phyloP scores from a whole-genome alignment of 53 echinoderm and acorn worm species.

The Zoroaster sp. region DNA sequence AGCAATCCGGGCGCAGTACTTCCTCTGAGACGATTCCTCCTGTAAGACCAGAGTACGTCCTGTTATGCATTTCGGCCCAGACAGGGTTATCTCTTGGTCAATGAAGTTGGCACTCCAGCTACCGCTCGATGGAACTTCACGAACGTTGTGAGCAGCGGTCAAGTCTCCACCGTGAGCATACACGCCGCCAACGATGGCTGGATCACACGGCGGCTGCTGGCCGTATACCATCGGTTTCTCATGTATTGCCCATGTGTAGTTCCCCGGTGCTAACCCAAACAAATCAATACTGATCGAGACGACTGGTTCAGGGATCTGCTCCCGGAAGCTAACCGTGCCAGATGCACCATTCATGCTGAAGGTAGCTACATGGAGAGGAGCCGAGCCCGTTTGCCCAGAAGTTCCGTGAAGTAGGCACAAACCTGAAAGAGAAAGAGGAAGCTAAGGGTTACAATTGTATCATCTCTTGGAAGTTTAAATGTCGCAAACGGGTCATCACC shows the following conservation, averaged over 20 bases:
- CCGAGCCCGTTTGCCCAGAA: neutral
- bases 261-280: slow-evolving; percentile 36
- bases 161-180: slow-evolving; percentile 46
- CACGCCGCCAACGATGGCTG: slow-evolving; percentile 56
- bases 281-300: slow-evolving; percentile 20
- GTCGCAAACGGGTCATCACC: too few relatives aligned
- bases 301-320: neutral
- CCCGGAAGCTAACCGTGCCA: slow-evolving; percentile 14
- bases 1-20: slow-evolving; percentile 76
- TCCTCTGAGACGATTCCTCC: neutral
- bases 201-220: slow-evolving; percentile 65
- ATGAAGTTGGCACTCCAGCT: slow-evolving; percentile 12
- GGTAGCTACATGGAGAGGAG: neutral
- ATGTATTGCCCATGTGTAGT: slow-evolving; percentile 76
- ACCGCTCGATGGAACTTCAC: slow-evolving; percentile 15
- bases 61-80: slow-evolving; percentile 59
- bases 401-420: neutral
- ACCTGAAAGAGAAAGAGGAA: slow-evolving; percentile 5
- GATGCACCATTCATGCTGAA: slow-evolving; percentile 62
- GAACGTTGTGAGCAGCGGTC: neutral
- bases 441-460: too few relatives aligned
- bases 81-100: slow-evolving; percentile 39
- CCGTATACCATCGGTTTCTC: slow-evolving; percentile 92
- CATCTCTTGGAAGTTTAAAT: too few relatives aligned
- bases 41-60: slow-evolving; percentile 78